Conservation (phyloP, 2,888 invertebrate species). For the Bellardia bayeri region DNA sequence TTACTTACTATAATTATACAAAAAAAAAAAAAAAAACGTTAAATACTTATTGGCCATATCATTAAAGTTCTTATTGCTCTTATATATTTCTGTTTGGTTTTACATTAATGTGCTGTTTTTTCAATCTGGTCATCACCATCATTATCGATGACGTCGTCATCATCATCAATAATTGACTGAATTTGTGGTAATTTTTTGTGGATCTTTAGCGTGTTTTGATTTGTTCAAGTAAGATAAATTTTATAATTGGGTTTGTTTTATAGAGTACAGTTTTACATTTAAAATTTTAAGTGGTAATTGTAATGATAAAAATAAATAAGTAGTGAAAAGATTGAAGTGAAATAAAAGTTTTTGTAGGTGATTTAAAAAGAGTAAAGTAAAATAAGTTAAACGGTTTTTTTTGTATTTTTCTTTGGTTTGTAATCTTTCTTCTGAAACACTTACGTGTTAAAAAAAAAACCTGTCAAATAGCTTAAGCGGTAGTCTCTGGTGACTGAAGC, state of each 20-base stretch:
- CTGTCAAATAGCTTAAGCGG: too few species aligned
- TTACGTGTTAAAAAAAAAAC: too few species aligned
- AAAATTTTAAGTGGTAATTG: too few species aligned
- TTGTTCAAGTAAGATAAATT: not conserved
- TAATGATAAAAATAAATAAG: too few species aligned
- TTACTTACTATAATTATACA: conserved; percentile 46
- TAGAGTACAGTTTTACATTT: not conserved
- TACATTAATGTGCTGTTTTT: conserved; percentile 7
- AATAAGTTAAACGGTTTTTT: too few species aligned
- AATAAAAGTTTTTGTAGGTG: too few species aligned
- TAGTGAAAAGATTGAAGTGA: too few species aligned
- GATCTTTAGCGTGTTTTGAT: conserved; percentile 25
- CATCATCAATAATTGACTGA: conserved; percentile 49
- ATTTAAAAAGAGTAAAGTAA: too few species aligned
- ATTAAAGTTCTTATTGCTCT: conserved; percentile 6
- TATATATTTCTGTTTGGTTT: conserved; percentile 7
- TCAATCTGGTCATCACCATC: conserved; percentile 14
- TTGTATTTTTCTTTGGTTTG: too few species aligned
- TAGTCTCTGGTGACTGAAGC: too few species aligned
- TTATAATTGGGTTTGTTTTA: not conserved
- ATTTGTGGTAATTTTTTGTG: conserved; percentile 39
- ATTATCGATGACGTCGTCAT: conserved; percentile 10
- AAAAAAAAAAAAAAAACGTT: conserved; percentile 12
- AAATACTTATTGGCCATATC: conserved; percentile 45
- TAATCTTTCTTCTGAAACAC: too few species aligned